Conservation (phyloP, 2,113 vertebrate species). For the Hipposideros armiger region DNA sequence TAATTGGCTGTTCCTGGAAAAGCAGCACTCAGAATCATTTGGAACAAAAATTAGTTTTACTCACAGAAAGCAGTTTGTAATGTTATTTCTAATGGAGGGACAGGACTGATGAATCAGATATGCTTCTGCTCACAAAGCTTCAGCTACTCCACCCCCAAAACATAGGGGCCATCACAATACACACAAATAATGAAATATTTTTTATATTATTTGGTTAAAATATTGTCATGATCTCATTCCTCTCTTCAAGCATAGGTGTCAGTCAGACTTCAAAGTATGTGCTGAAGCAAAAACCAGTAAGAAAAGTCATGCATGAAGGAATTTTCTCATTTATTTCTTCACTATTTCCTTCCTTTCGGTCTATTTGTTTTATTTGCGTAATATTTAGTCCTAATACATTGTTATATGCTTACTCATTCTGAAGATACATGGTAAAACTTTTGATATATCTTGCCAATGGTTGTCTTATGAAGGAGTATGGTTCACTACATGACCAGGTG, state of each 20-base stretch:
- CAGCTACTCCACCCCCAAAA: too few species aligned
- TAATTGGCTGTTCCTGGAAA: constrained; percentile 72
- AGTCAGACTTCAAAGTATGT: neutral
- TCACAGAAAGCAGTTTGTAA: constrained; percentile 65
- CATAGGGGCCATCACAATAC: neutral
- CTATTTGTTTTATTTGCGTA: neutral
- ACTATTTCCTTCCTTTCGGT: neutral
- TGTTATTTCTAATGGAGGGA: constrained; percentile 29
- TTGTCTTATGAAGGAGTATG: neutral
- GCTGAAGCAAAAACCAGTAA: neutral
- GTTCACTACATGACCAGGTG: neutral
- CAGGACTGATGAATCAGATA: neutral
- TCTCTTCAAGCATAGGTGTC: neutral
- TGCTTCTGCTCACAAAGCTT: neutral
- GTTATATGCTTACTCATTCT: neutral
- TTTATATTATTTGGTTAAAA: neutral
- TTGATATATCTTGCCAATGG: neutral
- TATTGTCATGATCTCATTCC: neutral
- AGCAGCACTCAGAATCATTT: constrained; percentile 77
- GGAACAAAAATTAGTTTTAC: constrained; percentile 79
- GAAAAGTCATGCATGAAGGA: neutral
- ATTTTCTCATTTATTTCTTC: neutral
- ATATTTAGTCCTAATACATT: neutral
- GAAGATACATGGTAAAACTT: neutral
- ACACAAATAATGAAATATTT: neutral